Evolutionary conservation across 2,113 vertebrate species (phyloP), one percentile per base, ranked within the genome.

Genomic region (Oryzias woworae): DNA sequence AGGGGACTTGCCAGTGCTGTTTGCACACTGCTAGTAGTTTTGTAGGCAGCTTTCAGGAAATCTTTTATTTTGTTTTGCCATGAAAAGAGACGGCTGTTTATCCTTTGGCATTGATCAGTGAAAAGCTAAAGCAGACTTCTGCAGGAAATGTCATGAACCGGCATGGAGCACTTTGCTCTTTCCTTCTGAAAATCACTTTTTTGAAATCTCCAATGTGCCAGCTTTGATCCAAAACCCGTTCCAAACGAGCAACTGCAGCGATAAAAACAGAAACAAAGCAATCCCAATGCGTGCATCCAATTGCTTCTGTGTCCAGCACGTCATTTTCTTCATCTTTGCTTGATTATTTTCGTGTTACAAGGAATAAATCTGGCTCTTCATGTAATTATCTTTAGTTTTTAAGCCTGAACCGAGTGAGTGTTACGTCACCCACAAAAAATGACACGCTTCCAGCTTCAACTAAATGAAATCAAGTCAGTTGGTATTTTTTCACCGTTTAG

Each of bases 81-180:
- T 77, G 24, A 75, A 71, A 74, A 16, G 17, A 80, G 62, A 49
- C 62, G 43, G 57, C 64, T 64, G 62, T 56, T 81, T 54, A 50
- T 53, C 51, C 18, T 53, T 42, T 73, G 65, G 44, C 44, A 71
- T 44, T 60, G 45, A 61, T 71, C 54, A 51, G 66, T 44, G 48
- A 58, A 79, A 67, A n/a, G 62, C 54, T 47, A 67, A 49, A 57
- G 75, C 73, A 69, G 67, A 18, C 18, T 49, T 58, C 57, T 23
- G 61, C 20, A 47, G 5, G n/a, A 53, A 43, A 60, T 73, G 63
- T 71, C 18, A 58, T 50, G 64, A 67, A 55, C 42, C 14, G 15
- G 48, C 72, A 57, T 58, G 18, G 47, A 61, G 58, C 44, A 24
- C 36, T 71, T 58, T 50, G 43, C 69, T 71, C 46, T 69, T 53